Percentiles rank a stretch among this genome's conserved stretches.
Conservation (phyloP, 2,113 vertebrate species). For the Vicugna pacos region DNA sequence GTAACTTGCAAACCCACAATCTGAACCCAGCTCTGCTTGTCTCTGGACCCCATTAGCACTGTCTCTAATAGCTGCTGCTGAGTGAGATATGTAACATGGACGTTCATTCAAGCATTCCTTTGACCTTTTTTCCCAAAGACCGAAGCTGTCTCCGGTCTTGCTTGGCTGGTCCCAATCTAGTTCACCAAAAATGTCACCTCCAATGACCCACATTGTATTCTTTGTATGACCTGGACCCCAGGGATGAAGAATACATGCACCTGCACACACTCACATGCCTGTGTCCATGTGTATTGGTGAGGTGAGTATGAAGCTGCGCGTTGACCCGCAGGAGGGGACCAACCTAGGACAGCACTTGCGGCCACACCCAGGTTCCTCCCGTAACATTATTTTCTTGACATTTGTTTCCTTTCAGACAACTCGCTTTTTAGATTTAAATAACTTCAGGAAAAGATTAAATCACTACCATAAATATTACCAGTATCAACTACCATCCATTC, state of each 20-base stretch:
- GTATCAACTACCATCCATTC: not conserved
- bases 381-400: not conserved
- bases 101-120: not conserved
- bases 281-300: not conserved
- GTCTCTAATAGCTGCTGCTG: not conserved
- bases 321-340: not conserved
- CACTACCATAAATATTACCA: not conserved
- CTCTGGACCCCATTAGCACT: not conserved
- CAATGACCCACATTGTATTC: not conserved
- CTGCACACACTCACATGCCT: not conserved
- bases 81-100: not conserved
- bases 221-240: not conserved
- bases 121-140: not conserved
- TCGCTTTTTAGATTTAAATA: not conserved
- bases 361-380: not conserved
- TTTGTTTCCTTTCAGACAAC: not conserved
- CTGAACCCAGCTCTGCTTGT: not conserved
- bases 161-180: not conserved
- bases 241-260: not conserved
- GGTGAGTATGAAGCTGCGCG: not conserved
- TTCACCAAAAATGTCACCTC: not conserved
- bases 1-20: not conserved
- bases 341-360: not conserved
- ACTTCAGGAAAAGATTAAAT: constrained; percentile 32
- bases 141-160: not conserved